Evolutionary conservation across 2,113 vertebrate genomes (phyloP).

Genomic region (Chloebia gouldiae): DNA sequence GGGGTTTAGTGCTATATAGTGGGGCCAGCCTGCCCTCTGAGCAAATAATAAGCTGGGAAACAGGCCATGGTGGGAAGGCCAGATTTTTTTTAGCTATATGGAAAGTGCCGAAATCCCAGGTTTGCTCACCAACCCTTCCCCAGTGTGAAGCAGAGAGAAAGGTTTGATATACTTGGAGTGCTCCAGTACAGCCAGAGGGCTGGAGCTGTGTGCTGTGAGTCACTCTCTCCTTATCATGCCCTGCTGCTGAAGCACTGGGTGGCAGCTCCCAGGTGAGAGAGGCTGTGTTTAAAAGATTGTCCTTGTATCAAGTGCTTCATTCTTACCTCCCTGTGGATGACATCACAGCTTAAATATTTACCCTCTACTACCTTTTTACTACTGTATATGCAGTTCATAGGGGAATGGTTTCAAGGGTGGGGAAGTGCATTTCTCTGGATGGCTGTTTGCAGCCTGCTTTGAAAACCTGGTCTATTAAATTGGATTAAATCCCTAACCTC

Average conservation of each 20-base stretch:
- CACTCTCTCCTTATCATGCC: background rate
- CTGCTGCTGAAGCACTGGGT: background rate
- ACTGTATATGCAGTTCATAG: background rate
- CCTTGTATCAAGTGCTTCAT: background rate
- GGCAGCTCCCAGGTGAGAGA: background rate
- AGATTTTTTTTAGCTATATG: background rate
- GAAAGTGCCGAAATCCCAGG: background rate
- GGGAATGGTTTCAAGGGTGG: background rate
- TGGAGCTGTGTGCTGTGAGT: background rate
- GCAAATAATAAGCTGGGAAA: background rate
- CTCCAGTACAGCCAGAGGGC: background rate
- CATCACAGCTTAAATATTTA: conserved; percentile 54
- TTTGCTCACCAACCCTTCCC: background rate
- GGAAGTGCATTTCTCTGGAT: background rate
- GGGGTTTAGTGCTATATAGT: background rate
- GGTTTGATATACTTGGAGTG: background rate
- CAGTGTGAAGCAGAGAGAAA: background rate
- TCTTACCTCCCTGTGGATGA: background rate
- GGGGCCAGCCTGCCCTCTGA: background rate
- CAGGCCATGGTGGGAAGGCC: rapidly evolving
- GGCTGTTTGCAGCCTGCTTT: background rate
- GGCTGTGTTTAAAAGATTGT: background rate
- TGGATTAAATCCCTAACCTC: background rate
- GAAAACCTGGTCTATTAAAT: background rate
- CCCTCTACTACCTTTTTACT: background rate